Conservation (phyloP, 2,113 vertebrate species). For the Chionodraco myersi region DNA sequence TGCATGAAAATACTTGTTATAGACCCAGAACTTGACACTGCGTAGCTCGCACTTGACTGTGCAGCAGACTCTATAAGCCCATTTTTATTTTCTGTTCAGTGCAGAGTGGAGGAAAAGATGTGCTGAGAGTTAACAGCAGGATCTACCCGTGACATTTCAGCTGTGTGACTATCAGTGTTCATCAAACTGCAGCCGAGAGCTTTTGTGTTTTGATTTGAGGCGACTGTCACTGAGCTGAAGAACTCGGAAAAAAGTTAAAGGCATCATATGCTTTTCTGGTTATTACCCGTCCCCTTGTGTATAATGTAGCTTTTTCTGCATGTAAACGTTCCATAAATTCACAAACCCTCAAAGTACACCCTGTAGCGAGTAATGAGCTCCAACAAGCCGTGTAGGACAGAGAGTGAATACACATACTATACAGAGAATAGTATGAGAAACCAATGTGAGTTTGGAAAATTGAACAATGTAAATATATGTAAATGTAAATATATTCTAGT, state of each 20-base stretch:
- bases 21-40: constrained; percentile 5
- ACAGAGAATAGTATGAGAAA: too few relatives aligned
- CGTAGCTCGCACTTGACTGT: neutral
- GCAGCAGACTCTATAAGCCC: constrained; percentile 2
- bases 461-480: too few relatives aligned
- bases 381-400: neutral
- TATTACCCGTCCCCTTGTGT: too few relatives aligned
- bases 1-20: constrained; percentile 34
- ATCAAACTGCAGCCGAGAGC: constrained; percentile 37
- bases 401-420: too few relatives aligned
- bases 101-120: constrained; percentile 10
- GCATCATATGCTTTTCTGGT: too few relatives aligned
- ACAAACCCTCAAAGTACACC: too few relatives aligned
- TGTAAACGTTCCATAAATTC: too few relatives aligned
- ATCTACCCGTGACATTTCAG: constrained; percentile 46
- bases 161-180: constrained; percentile 38
- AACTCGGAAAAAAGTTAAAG: neutral
- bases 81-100: constrained; percentile 12
- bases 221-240: constrained; percentile 10
- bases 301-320: too few relatives aligned
- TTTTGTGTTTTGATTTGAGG: constrained; percentile 52
- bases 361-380: too few relatives aligned
- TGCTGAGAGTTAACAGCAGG: constrained; percentile 15
- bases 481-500: too few relatives aligned
- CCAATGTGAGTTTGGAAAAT: too few relatives aligned